Conservation (phyloP, 2,888 invertebrate species). For the Drosophila tanythrix region DNA sequence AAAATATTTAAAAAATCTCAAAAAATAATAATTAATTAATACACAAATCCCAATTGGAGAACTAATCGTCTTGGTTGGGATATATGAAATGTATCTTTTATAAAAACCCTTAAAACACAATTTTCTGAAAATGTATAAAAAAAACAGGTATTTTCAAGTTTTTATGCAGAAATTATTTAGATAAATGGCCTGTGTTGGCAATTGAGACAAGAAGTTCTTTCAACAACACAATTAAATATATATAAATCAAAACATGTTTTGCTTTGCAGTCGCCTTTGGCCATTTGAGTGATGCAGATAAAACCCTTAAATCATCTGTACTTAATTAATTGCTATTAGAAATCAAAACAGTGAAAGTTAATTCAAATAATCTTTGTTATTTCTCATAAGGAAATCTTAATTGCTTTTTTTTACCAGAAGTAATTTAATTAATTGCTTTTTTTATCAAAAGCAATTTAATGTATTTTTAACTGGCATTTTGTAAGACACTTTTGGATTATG, state of each 20-base stretch:
- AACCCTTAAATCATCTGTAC: not conserved
- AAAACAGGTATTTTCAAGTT: not conserved
- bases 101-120: not conserved
- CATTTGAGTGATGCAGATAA: not conserved
- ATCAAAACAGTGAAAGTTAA: not conserved
- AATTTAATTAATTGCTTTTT: no score
- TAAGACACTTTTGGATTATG: not conserved
- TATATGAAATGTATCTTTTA: not conserved
- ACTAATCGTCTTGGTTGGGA: not conserved
- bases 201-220: not conserved
- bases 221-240: not conserved
- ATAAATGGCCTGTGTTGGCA: not conserved
- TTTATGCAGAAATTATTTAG: not conserved
- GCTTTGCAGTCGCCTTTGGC: not conserved
- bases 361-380: not conserved
- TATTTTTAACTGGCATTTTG: not conserved
- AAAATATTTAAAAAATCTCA: not conserved
- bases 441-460: no score
- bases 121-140: not conserved
- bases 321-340: not conserved
- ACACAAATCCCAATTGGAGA: not conserved
- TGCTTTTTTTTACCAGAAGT: not conserved
- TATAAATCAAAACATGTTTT: not conserved
- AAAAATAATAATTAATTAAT: not conserved
- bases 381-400: not conserved